phyloP scores from a whole-genome alignment of 2,888 invertebrate genomes.

The Synanthedon myopaeformis region DNA sequence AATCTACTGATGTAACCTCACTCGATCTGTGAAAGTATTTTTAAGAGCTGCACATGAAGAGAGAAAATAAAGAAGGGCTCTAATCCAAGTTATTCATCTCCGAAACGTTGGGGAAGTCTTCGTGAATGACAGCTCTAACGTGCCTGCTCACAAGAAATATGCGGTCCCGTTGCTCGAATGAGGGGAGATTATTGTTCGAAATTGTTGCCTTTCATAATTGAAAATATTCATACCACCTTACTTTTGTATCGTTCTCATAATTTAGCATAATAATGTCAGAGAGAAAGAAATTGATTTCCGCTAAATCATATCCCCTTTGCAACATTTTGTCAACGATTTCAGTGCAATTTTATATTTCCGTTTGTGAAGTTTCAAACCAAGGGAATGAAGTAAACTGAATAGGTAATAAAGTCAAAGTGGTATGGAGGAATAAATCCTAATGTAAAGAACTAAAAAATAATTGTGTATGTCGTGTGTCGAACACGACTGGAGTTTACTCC shows the following conservation, averaged over 20 bases:
- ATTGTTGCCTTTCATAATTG: constrained; percentile 25
- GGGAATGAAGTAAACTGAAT: too few relatives aligned
- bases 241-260: background rate
- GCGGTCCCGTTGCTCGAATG: constrained; percentile 21
- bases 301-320: background rate
- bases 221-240: background rate
- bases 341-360: too few relatives aligned
- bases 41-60: too few relatives aligned
- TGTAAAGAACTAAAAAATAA: too few relatives aligned
- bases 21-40: too few relatives aligned
- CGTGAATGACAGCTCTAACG: constrained; percentile 27
- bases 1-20: too few relatives aligned
- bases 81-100: constrained; percentile 52
- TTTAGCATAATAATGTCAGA: background rate
- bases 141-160: constrained; percentile 26
- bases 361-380: too few relatives aligned
- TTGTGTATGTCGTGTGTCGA: too few relatives aligned
- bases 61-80: constrained; percentile 24
- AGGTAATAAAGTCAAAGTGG: too few relatives aligned
- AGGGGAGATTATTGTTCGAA: constrained; percentile 27
- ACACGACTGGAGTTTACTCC: too few relatives aligned
- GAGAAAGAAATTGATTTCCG: background rate
- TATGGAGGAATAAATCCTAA: too few relatives aligned
- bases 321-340: too few relatives aligned
- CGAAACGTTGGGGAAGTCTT: constrained; percentile 32